phyloP scores from a whole-genome alignment of 2,888 invertebrate species.

The Cryptus armator region DNA sequence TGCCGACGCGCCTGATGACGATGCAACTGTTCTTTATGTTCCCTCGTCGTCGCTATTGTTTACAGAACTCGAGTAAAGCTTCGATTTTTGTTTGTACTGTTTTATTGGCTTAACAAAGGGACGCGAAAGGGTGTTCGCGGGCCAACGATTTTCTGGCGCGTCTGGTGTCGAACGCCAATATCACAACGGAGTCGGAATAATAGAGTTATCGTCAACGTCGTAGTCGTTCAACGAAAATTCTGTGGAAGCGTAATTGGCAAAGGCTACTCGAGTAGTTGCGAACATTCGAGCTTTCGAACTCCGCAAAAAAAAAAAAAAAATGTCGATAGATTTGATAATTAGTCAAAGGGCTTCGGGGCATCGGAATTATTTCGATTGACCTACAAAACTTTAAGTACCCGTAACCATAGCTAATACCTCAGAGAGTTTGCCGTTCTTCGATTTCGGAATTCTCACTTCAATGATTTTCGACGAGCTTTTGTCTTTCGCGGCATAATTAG shows the following conservation, averaged over 20 bases:
- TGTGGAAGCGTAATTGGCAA: background rate
- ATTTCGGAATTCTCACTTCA: background rate
- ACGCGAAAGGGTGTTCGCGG: constrained; percentile 1
- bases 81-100: constrained; percentile 23
- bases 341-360: background rate
- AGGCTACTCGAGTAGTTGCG: background rate
- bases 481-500: background rate
- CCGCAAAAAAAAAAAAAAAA: background rate
- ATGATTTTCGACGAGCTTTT: constrained; percentile 12
- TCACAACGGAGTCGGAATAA: constrained; percentile 11
- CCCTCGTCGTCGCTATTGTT: too few relatives aligned
- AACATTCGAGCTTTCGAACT: constrained; percentile 4
- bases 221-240: constrained; percentile 6
- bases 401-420: background rate
- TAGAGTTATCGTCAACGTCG: constrained; percentile 18
- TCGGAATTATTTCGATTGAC: constrained; percentile 10
- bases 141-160: background rate
- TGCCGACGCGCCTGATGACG: too few relatives aligned
- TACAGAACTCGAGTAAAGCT: too few relatives aligned
- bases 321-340: background rate
- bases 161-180: background rate
- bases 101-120: constrained; percentile 14
- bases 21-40: too few relatives aligned
- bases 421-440: background rate
- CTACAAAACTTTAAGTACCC: constrained; percentile 29